A percentile compares a stretch with the other conserved stretches of the same genome.
Evolutionary conservation across 2,797 vertebrate genomes (phyloP).

Genomic region (Paramormyrops hopkinsi): DNA sequence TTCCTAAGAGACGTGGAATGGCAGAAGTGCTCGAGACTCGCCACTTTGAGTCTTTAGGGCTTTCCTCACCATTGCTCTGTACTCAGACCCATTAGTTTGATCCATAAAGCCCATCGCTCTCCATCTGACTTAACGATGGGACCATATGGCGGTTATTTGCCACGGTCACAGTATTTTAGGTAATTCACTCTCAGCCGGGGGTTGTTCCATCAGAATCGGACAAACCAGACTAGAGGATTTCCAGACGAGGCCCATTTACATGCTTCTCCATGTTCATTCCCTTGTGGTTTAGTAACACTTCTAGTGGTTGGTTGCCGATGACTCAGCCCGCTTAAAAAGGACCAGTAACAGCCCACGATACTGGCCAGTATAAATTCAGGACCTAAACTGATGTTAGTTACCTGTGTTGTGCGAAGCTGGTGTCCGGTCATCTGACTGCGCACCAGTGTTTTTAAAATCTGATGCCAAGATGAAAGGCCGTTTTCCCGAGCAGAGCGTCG

Average conservation of each 20-base stretch:
- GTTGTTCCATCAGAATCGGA: not conserved
- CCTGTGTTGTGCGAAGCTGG: not conserved
- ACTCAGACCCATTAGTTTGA: not conserved
- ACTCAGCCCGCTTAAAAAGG: not conserved
- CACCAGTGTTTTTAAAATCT: not conserved
- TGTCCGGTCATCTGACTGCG: not conserved
- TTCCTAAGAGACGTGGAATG: not conserved
- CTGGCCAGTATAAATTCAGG: not conserved
- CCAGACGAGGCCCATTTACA: not conserved
- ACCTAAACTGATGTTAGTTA: not conserved
- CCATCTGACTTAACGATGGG: not conserved
- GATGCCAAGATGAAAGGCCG: not conserved
- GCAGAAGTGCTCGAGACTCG: not conserved
- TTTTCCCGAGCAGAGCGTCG: not conserved
- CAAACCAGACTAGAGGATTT: not conserved
- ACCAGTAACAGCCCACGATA: not conserved
- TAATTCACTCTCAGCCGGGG: not conserved
- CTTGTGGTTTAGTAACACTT: not conserved
- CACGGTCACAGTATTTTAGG: not conserved
- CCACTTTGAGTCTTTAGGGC: not conserved
- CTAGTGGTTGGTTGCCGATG: not conserved
- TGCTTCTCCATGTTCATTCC: not conserved
- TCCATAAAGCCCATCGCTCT: not conserved
- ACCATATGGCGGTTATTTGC: not conserved
- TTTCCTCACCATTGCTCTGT: not conserved